Conservation (phyloP, 2,888 invertebrate species). For the Ceratothoa steindachneri region DNA sequence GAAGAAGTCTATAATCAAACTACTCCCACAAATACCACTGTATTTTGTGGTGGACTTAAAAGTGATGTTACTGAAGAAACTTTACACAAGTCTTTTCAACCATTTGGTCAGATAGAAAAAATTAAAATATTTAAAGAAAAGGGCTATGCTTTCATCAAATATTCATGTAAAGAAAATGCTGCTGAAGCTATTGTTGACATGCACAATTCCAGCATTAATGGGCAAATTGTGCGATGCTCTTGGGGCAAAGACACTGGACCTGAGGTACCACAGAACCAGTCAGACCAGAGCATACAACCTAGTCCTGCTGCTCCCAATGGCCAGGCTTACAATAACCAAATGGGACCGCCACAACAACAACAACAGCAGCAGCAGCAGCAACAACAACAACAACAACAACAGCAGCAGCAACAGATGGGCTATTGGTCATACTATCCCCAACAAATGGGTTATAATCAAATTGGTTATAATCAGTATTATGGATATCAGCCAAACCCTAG, state of each 20-base stretch:
- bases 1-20: conserved; percentile 57
- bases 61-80: conserved; percentile 55
- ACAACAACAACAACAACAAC: conserved; percentile 15
- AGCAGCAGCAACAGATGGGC: conserved; percentile 25
- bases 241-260: conserved; percentile 56
- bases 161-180: conserved; percentile 56
- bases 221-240: conserved; percentile 56
- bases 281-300: conserved; percentile 5
- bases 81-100: conserved; percentile 54
- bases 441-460: conserved; percentile 39
- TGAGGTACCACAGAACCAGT: conserved; percentile 28
- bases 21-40: conserved; percentile 56
- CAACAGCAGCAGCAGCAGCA: conserved; percentile 16
- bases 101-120: conserved; percentile 57
- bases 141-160: conserved; percentile 57
- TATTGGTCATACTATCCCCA: conserved; percentile 42
- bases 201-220: conserved; percentile 56
- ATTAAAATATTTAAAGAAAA: conserved; percentile 58
- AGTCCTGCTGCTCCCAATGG: conserved; percentile 1
- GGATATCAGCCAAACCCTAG: conserved; percentile 41
- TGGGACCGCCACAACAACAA: conserved; percentile 22
- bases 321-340: conserved; percentile 20
- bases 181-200: conserved; percentile 57
- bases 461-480: conserved; percentile 31
- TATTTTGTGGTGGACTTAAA: conserved; percentile 57